Evolutionary conservation across 2,888 invertebrate species (phyloP).

Genomic region (Nemotelus nigrinus): DNA sequence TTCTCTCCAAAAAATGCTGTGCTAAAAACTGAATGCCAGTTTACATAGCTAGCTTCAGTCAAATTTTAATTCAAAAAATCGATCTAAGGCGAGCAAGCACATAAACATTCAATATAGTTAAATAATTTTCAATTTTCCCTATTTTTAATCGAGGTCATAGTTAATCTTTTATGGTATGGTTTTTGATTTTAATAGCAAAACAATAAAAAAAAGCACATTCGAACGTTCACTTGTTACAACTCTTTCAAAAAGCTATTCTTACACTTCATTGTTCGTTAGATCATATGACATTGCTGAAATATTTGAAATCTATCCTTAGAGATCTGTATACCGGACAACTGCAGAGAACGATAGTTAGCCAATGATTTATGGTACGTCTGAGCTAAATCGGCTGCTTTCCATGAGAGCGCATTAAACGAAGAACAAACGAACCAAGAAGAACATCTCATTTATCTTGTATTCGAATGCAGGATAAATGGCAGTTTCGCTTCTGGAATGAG

Average conservation of each 20-base stretch:
- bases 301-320: no score
- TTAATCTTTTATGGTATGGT: background rate
- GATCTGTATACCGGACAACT: background rate
- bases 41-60: no score
- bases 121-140: background rate
- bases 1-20: no score
- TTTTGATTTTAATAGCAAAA: background rate
- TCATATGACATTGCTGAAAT: conserved; percentile 19
- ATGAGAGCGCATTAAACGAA: conserved; percentile 3
- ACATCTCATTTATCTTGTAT: conserved; percentile 41
- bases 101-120: background rate
- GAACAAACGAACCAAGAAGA: conserved; percentile 28
- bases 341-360: conserved; percentile 25
- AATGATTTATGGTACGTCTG: conserved; percentile 40
- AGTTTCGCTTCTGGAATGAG: conserved; percentile 18
- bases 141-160: background rate
- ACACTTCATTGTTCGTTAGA: conserved; percentile 10
- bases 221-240: background rate
- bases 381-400: conserved; percentile 31
- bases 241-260: background rate
- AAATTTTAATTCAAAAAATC: no score
- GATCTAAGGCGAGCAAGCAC: background rate
- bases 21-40: no score
- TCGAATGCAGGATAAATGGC: conserved; percentile 36
- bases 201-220: background rate